Evolutionary conservation across 2,888 invertebrate genomes (phyloP).

Genomic region (Oasisia sp.): DNA sequence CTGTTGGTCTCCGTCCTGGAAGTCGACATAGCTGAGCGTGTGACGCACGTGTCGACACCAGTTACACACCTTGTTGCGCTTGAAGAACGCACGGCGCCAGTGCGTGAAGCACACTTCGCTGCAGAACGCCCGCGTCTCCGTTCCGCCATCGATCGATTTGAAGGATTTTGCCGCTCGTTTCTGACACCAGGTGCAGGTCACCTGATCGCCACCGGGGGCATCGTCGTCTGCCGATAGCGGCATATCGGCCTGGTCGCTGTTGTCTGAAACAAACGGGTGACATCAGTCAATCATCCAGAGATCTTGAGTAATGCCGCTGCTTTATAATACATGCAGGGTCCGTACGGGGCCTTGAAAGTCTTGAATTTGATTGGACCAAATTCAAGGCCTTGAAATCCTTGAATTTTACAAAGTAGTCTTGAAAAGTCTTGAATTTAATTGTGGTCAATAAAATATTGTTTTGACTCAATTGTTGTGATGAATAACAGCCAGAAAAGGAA

Average conservation of each 20-base stretch:
- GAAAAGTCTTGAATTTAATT: no score
- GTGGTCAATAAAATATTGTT: no score
- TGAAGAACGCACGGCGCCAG: slow-evolving; percentile 88
- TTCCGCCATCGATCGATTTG: slow-evolving; percentile 53
- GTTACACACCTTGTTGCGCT: slow-evolving; percentile 85
- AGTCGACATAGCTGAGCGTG: slow-evolving; percentile 90
- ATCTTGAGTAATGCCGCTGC: no score
- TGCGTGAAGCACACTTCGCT: slow-evolving; percentile 87
- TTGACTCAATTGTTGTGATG: no score
- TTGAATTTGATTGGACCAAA: no score
- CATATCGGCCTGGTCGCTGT: not conserved
- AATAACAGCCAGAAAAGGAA: no score
- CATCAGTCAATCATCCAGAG: no score
- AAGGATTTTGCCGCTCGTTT: slow-evolving; percentile 58
- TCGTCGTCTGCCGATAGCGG: not conserved
- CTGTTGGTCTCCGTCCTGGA: slow-evolving; percentile 89
- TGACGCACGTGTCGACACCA: slow-evolving; percentile 92
- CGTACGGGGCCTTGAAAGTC: no score
- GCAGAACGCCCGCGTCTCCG: slow-evolving; percentile 72
- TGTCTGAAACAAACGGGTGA: not conserved
- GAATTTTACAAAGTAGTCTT: no score
- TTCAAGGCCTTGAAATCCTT: no score
- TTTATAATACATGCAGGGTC: no score
- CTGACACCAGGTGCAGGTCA: slow-evolving; percentile 64
- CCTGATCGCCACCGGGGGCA: not conserved